Conservation (phyloP, 2,113 vertebrate genomes). For the Chinchilla lanigera region DNA sequence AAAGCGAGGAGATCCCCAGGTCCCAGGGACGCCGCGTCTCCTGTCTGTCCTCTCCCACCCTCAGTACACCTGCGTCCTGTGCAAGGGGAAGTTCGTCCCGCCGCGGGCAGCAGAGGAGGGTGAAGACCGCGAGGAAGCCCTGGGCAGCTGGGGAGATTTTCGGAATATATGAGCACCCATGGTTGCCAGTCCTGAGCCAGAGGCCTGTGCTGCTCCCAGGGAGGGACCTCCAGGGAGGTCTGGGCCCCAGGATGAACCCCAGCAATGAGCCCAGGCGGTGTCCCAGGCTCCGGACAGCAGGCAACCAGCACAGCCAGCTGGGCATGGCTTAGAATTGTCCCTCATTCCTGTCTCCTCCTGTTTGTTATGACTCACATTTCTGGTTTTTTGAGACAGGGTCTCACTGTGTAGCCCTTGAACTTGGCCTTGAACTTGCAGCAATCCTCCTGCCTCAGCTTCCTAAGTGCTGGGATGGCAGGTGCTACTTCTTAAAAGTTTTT, state of each 20-base stretch:
- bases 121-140: neutral
- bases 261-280: neutral
- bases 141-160: constrained; percentile 21
- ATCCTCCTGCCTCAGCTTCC: neutral
- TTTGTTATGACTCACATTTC: neutral
- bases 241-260: neutral
- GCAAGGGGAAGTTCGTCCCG: constrained; percentile 40
- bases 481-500: constrained; percentile 55
- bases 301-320: no score
- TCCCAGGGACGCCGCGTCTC: neutral
- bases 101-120: neutral
- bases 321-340: neutral
- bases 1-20: neutral
- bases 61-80: constrained; percentile 32
- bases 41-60: neutral
- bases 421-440: neutral
- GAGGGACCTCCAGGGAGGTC: neutral
- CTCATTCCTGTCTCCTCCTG: neutral
- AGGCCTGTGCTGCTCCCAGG: neutral
- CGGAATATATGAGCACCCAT: neutral
- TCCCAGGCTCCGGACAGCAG: neutral
- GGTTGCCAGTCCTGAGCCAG: constrained; percentile 34
- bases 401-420: neutral
- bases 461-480: neutral
- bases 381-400: neutral